Conservation (phyloP, 2,113 vertebrate species). For the Ancistrus triradiatus region DNA sequence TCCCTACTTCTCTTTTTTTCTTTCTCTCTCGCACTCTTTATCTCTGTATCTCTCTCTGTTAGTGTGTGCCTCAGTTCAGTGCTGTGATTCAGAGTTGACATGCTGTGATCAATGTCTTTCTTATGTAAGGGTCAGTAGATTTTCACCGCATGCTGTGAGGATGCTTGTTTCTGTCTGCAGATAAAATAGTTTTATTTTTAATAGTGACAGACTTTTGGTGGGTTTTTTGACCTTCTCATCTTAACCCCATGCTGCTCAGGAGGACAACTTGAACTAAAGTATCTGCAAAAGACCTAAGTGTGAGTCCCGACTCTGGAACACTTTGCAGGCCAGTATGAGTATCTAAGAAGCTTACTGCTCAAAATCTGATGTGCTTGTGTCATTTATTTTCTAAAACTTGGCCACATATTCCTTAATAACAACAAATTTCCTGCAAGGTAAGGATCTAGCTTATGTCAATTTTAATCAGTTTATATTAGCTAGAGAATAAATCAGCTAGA, state of each 20-base stretch:
- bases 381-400: no score
- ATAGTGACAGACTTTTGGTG: constrained; percentile 4
- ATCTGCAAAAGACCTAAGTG: no score
- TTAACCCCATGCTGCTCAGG: not conserved
- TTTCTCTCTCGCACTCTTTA: not conserved
- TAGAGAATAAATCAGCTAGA: no score
- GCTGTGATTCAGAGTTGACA: constrained; percentile 14
- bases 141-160: constrained; percentile 1
- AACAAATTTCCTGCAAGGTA: no score
- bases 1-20: constrained; percentile 1
- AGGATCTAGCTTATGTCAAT: no score
- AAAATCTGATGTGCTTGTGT: no score
- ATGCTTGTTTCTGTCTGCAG: constrained; percentile 22
- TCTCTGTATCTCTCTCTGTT: not conserved
- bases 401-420: no score
- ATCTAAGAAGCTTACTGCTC: no score
- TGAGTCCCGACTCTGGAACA: no score
- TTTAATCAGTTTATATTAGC: no score
- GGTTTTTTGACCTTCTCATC: constrained; percentile 20
- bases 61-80: constrained; percentile 10
- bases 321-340: no score
- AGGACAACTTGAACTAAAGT: not conserved
- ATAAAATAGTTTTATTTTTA: no score
- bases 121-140: constrained; percentile 1
- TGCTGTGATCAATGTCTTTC: constrained; percentile 4